Percentiles rank a stretch among this genome's conserved stretches.
phyloP scores from a whole-genome alignment of 2,888 invertebrate genomes.

The Sesamia inferens region DNA sequence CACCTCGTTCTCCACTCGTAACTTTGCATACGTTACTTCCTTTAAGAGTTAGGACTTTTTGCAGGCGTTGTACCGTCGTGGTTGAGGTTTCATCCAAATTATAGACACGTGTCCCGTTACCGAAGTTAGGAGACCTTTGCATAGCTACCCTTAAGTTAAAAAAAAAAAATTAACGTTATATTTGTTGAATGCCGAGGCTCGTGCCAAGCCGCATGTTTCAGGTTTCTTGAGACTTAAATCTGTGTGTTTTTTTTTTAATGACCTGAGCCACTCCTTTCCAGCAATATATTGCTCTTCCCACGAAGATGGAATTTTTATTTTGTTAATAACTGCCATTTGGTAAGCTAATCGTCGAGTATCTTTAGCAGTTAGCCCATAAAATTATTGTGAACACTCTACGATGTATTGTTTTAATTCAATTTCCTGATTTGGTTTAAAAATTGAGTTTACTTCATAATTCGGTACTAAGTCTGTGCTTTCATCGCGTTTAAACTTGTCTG shows the following conservation, averaged over 20 bases:
- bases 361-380: too few species aligned
- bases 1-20: background rate
- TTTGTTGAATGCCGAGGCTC: background rate
- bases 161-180: background rate
- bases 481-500: too few species aligned
- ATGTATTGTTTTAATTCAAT: too few species aligned
- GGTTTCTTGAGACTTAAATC: background rate
- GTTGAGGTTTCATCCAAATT: conserved; percentile 5
- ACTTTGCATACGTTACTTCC: background rate
- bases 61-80: background rate
- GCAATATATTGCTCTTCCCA: too few species aligned
- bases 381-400: too few species aligned
- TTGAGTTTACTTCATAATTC: too few species aligned
- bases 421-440: too few species aligned
- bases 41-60: background rate
- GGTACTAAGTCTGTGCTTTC: too few species aligned
- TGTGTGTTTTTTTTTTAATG: background rate
- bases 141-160: background rate
- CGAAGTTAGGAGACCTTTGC: background rate
- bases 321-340: too few species aligned
- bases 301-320: too few species aligned
- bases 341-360: too few species aligned
- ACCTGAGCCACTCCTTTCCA: too few species aligned
- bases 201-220: background rate
- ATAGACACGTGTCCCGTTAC: background rate